Percentiles rank a stretch among this genome's conserved stretches.
Evolutionary conservation across 2,888 invertebrate species (phyloP).

Genomic region (Nasonia oneida): DNA sequence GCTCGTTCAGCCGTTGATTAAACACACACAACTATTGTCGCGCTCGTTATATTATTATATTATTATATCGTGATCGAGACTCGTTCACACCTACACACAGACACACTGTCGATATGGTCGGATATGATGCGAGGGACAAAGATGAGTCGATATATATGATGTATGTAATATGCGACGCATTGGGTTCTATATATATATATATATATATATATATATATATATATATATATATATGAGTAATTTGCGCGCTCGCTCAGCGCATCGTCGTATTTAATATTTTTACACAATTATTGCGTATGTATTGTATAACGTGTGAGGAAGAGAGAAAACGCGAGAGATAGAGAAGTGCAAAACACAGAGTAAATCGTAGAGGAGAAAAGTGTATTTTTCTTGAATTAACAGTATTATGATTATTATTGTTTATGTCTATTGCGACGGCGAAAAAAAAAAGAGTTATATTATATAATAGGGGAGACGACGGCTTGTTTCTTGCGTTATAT

Average conservation of each 20-base stretch:
- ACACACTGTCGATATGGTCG: background rate
- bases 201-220: too few species aligned
- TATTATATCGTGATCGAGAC: background rate
- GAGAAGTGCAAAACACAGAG: constrained; percentile 3
- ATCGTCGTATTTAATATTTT: constrained; percentile 6
- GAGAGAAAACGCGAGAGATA: background rate
- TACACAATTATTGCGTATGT: constrained; percentile 15
- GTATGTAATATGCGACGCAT: too few species aligned
- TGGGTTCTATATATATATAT: constrained; percentile 2
- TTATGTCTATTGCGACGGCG: background rate
- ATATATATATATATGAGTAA: too few species aligned
- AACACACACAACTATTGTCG: background rate
- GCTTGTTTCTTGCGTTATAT: constrained; percentile 45
- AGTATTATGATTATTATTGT: constrained; percentile 15
- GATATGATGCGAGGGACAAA: background rate
- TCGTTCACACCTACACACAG: background rate
- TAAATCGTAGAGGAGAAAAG: constrained; percentile 4
- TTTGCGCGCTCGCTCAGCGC: background rate
- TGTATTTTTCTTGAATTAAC: constrained; percentile 23
- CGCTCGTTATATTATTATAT: background rate
- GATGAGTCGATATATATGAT: background rate
- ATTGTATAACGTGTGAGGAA: background rate
- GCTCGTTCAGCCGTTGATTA: too few species aligned
- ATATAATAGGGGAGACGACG: background rate
- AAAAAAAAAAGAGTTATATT: background rate